Percentiles rank a stretch among this genome's conserved stretches.
phyloP scores from a whole-genome alignment of 1,140 invertebrate genomes.

The Venustaconcha ellipsiformis region DNA sequence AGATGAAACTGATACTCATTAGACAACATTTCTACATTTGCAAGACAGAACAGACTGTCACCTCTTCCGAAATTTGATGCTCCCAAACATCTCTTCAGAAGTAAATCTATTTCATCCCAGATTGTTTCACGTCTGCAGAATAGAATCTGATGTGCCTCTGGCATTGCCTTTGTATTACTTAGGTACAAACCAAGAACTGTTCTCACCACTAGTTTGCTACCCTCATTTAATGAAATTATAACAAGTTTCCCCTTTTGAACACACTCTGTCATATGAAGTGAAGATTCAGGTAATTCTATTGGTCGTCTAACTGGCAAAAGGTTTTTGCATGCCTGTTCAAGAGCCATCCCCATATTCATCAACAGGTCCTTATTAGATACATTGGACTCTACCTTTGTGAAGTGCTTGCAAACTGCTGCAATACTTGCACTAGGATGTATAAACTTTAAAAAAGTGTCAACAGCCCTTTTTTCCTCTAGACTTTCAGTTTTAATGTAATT shows the following conservation, averaged over 20 bases:
- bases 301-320: too few species aligned
- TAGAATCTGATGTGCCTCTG: constrained; percentile 36
- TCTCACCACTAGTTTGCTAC: constrained; percentile 9
- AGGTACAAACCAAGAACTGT: constrained; percentile 40
- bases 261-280: neutral
- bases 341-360: too few species aligned
- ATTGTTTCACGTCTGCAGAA: constrained; percentile 34
- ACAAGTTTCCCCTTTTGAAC: constrained; percentile 16
- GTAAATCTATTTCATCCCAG: constrained; percentile 35
- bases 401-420: too few species aligned
- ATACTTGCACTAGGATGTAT: constrained; percentile 1
- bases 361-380: too few species aligned
- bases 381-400: neutral
- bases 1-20: constrained; percentile 32
- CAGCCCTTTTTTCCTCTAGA: neutral
- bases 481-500: constrained; percentile 7
- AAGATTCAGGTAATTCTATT: too few species aligned
- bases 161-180: constrained; percentile 29
- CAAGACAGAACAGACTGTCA: constrained; percentile 31
- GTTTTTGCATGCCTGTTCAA: too few species aligned
- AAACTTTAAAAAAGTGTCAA: neutral
- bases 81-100: constrained; percentile 29
- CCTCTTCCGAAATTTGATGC: neutral
- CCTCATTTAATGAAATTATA: constrained; percentile 10
- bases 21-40: constrained; percentile 37